These are phyloP conservation scores for Galeopterus variegatus DNA, from an alignment of 2,113 vertebrate genomes.

Conservation along the genomic window DNA sequence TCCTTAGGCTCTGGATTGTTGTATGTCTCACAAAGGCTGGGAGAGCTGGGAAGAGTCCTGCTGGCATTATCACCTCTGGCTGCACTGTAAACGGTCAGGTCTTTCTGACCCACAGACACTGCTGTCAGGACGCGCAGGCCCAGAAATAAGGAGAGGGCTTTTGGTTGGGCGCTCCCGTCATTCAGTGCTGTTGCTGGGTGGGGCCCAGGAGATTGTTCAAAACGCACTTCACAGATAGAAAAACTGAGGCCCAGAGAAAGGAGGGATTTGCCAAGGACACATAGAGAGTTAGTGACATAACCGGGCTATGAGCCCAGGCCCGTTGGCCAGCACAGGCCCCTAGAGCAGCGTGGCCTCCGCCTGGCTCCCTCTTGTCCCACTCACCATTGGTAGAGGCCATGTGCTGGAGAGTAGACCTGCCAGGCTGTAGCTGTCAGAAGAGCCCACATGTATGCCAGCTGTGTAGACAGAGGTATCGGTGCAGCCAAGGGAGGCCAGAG, in stretches of 20 bases:
- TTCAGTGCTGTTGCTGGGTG: neutral
- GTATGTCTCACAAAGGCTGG: neutral
- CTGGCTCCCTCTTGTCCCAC: neutral
- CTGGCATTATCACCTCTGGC: too few relatives aligned
- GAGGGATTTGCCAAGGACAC: neutral
- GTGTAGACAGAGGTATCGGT: accelerated
- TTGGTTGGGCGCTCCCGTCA: neutral
- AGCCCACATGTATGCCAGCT: accelerated
- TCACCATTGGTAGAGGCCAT: accelerated
- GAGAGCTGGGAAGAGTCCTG: neutral
- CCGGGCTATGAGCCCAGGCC: neutral
- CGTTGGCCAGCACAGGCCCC: neutral
- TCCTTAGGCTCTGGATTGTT: neutral
- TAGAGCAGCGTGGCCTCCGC: neutral
- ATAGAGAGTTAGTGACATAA: neutral
- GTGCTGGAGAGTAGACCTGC: neutral
- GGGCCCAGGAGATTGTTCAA: neutral
- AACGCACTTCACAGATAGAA: slow-evolving; percentile 18
- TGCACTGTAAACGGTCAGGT: neutral
- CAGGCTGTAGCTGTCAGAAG: neutral
- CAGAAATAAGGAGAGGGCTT: neutral
- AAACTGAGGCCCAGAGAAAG: neutral
- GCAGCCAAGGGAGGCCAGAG: neutral
- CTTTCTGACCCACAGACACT: neutral
- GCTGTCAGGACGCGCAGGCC: neutral